Evolutionary conservation across 30 jellyfish, hydroid and myxozoan genomes (phyloP).

Genomic region (Turritopsis rubra): DNA sequence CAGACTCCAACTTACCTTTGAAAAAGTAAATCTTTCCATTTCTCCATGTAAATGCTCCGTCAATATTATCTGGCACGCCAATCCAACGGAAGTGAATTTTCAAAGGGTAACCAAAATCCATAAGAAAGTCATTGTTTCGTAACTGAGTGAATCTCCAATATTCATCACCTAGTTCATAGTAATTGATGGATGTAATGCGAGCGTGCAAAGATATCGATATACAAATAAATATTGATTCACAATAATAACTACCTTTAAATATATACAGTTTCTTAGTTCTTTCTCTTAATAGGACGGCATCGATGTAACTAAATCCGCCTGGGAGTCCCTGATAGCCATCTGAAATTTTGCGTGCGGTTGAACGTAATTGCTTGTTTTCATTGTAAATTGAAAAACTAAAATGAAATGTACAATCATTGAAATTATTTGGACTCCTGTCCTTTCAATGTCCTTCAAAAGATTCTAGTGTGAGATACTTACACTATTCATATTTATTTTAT

Average conservation of each 20-base stretch:
- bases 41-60: slow-evolving; percentile 70
- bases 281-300: slow-evolving; percentile 62
- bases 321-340: slow-evolving; percentile 79
- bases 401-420: not conserved
- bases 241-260: slow-evolving; percentile 33
- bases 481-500: too few relatives aligned
- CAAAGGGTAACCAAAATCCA: slow-evolving; percentile 82
- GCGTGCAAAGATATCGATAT: not conserved
- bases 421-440: too few relatives aligned
- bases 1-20: slow-evolving; percentile 44
- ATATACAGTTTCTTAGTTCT: slow-evolving; percentile 44
- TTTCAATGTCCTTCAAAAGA: too few relatives aligned
- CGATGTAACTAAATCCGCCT: slow-evolving; percentile 41
- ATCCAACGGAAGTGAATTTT: slow-evolving; percentile 42
- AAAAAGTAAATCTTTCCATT: slow-evolving; percentile 55
- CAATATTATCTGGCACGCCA: slow-evolving; percentile 71
- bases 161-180: slow-evolving; percentile 19
- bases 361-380: slow-evolving; percentile 15
- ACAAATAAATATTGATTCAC: not conserved
- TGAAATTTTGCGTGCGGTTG: slow-evolving; percentile 44
- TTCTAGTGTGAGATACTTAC: too few relatives aligned
- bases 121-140: not conserved
- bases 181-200: not conserved
- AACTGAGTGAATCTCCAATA: slow-evolving; percentile 70
- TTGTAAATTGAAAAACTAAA: slow-evolving; percentile 58